Evolutionary conservation across 2,797 vertebrate genomes (phyloP).

Genomic region (Aythya fuligula): DNA sequence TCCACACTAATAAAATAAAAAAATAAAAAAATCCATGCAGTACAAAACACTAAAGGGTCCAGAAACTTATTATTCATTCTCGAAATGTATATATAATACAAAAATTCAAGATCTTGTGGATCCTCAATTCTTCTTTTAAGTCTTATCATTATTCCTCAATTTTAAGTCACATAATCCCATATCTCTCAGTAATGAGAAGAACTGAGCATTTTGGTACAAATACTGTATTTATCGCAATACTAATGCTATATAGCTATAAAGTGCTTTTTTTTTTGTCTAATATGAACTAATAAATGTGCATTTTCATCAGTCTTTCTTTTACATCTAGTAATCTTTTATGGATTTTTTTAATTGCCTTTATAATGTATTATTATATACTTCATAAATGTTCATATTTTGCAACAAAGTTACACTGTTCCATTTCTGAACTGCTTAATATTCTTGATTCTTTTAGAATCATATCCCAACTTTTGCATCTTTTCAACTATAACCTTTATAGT

Average conservation of each 20-base stretch:
- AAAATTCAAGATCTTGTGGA: conserved; percentile 51
- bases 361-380: background rate
- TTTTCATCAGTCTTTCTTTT: conserved; percentile 48
- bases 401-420: background rate
- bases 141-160: conserved; percentile 65
- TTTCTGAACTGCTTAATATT: conserved; percentile 30
- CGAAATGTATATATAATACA: conserved; percentile 37
- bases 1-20: conserved; percentile 77
- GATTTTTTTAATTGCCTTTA: background rate
- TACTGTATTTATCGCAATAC: conserved; percentile 26
- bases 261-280: conserved; percentile 28
- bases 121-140: conserved; percentile 56
- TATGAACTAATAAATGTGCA: conserved; percentile 21
- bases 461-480: background rate
- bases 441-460: conserved; percentile 22
- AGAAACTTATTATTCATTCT: conserved; percentile 63
- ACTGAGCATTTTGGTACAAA: conserved; percentile 56
- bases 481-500: background rate
- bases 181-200: conserved; percentile 15
- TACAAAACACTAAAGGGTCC: conserved; percentile 33
- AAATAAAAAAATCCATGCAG: conserved; percentile 30
- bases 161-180: conserved; percentile 54
- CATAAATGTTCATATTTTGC: background rate
- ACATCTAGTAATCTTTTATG: conserved; percentile 3
- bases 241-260: background rate